These are phyloP conservation scores for Drusus annulatus DNA, from an alignment of 1,140 invertebrate species.

Conservation along the genomic window DNA sequence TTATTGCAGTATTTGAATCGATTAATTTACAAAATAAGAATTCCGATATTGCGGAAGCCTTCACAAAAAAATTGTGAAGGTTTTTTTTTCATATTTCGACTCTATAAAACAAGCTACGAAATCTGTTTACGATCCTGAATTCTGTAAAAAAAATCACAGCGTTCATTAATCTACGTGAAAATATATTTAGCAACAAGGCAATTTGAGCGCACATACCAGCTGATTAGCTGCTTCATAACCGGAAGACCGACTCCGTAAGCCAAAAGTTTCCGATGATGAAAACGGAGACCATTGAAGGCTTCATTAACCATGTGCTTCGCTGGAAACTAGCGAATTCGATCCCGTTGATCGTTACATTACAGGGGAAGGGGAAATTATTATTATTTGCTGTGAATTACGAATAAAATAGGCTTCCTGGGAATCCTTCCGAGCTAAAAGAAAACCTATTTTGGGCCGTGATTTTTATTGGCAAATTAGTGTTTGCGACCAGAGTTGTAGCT, in stretches of 20 bases:
- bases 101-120: background rate
- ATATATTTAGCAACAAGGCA: slow-evolving; percentile 9
- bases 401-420: too few relatives aligned
- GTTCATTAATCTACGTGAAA: background rate
- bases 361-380: background rate
- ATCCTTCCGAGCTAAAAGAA: too few relatives aligned
- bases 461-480: too few relatives aligned
- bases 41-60: too few relatives aligned
- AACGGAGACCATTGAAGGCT: background rate
- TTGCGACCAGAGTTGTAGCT: too few relatives aligned
- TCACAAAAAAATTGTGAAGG: too few relatives aligned
- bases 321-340: slow-evolving; percentile 7
- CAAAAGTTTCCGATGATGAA: slow-evolving; percentile 1
- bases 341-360: background rate
- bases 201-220: background rate
- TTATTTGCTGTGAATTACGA: too few relatives aligned
- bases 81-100: background rate
- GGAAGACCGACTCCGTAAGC: slow-evolving; percentile 8
- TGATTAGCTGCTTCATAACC: slow-evolving; percentile 26
- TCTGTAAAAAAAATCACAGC: background rate
- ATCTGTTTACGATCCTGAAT: background rate
- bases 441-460: too few relatives aligned
- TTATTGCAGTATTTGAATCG: too few relatives aligned
- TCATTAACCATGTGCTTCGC: background rate
- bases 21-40: too few relatives aligned